A percentile compares a stretch with the other conserved stretches of the same genome.
These are phyloP conservation scores for Actenoides hombroni DNA, from an alignment of 2,113 vertebrate genomes.

Conservation along the genomic window DNA sequence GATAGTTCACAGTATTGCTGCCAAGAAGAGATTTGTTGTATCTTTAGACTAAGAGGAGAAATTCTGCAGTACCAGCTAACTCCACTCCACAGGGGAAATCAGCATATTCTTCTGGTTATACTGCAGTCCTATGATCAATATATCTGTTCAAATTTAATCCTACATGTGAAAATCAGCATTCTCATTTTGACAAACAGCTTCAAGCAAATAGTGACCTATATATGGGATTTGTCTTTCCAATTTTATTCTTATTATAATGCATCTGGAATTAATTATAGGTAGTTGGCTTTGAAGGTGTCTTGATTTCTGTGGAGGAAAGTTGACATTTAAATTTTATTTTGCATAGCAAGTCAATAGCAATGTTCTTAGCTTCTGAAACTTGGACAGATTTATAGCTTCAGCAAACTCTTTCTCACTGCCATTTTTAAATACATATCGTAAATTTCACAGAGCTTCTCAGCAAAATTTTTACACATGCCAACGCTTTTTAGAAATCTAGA, in stretches of 20 bases:
- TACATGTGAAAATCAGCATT: not conserved
- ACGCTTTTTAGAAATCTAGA: not conserved
- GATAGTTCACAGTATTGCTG: conserved; percentile 23
- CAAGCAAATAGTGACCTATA: conserved; percentile 8
- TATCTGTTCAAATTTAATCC: conserved; percentile 1
- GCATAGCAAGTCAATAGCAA: conserved; percentile 1
- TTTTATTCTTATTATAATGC: not conserved
- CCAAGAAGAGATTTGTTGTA: conserved; percentile 31
- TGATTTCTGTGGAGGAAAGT: not conserved
- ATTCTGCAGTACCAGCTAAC: conserved; percentile 28
- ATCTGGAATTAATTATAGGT: not conserved
- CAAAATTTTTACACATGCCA: not conserved
- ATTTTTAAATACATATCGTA: not conserved
- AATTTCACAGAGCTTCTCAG: not conserved
- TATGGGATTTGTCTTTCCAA: conserved; percentile 7
- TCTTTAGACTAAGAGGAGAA: conserved; percentile 18
- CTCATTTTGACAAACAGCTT: not conserved
- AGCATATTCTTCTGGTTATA: conserved; percentile 2
- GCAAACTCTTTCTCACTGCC: not conserved
- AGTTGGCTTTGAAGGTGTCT: conserved; percentile 4
- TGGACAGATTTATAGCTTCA: conserved; percentile 7
- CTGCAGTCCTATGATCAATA: conserved; percentile 16
- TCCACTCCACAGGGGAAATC: conserved; percentile 27
- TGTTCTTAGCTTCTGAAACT: conserved; percentile 20
- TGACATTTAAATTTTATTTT: conserved; percentile 20